Evolutionary conservation across 2,888 invertebrate genomes (phyloP).

Genomic region (Pogonocherus hispidulus): DNA sequence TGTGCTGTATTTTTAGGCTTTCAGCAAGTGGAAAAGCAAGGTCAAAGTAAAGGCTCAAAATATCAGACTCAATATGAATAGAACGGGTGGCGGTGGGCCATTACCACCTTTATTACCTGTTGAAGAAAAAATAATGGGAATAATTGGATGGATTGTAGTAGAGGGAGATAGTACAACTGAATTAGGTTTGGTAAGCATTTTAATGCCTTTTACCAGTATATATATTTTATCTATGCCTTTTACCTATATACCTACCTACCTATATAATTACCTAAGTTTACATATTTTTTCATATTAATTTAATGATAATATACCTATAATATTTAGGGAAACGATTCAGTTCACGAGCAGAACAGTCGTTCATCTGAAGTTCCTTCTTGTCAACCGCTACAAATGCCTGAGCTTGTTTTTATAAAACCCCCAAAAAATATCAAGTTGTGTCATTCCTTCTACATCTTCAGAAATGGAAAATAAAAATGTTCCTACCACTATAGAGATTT

Average conservation of each 20-base stretch:
- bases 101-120: constrained; percentile 3
- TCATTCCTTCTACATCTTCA: neutral
- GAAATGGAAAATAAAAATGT: no score
- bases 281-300: no score
- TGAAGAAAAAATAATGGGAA: constrained; percentile 16
- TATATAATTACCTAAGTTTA: no score
- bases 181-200: constrained; percentile 26
- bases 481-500: no score
- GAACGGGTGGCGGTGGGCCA: constrained; percentile 31
- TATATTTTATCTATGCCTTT: neutral
- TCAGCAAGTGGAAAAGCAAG: constrained; percentile 26
- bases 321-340: neutral
- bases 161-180: neutral
- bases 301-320: no score
- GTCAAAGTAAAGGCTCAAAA: constrained; percentile 14
- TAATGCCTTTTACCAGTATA: neutral
- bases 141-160: constrained; percentile 26
- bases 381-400: neutral
- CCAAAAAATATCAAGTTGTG: neutral
- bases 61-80: neutral
- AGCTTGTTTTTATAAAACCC: neutral
- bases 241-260: neutral
- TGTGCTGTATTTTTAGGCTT: constrained; percentile 20
- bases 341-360: neutral
- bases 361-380: neutral